These are phyloP conservation scores for Oxygymnocypris stewartii DNA, from an alignment of 2,113 vertebrate genomes.

Conservation along the genomic window DNA sequence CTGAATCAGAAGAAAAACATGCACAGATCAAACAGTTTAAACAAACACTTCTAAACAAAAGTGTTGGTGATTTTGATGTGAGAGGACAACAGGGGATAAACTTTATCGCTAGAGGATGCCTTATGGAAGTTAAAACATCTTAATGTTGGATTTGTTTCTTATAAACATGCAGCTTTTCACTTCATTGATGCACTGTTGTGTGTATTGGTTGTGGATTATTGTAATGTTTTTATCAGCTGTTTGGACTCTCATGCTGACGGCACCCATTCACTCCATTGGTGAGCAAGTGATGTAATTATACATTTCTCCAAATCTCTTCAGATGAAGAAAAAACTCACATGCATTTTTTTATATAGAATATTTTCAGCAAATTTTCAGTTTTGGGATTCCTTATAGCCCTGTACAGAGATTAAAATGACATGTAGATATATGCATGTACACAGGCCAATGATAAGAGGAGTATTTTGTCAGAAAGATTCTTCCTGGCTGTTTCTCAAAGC, in stretches of 20 bases:
- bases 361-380: neutral
- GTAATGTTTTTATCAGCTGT: neutral
- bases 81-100: too few relatives aligned
- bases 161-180: neutral
- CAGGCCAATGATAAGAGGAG: neutral
- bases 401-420: neutral
- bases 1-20: too few relatives aligned
- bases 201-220: neutral
- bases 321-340: neutral
- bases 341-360: too few relatives aligned
- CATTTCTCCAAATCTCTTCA: neutral
- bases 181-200: neutral
- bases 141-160: neutral
- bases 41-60: too few relatives aligned
- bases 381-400: too few relatives aligned
- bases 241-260: neutral
- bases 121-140: too few relatives aligned
- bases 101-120: too few relatives aligned
- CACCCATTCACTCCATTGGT: neutral
- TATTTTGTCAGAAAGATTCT: neutral
- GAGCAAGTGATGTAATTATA: neutral
- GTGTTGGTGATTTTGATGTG: too few relatives aligned
- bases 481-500: constrained; percentile 15
- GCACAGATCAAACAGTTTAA: too few relatives aligned
- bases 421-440: neutral